Evolutionary conservation across 1,140 invertebrate genomes (phyloP), one percentile per base, ranked within the genome.

Genomic region (Diplogasteroides magnus): DNA sequence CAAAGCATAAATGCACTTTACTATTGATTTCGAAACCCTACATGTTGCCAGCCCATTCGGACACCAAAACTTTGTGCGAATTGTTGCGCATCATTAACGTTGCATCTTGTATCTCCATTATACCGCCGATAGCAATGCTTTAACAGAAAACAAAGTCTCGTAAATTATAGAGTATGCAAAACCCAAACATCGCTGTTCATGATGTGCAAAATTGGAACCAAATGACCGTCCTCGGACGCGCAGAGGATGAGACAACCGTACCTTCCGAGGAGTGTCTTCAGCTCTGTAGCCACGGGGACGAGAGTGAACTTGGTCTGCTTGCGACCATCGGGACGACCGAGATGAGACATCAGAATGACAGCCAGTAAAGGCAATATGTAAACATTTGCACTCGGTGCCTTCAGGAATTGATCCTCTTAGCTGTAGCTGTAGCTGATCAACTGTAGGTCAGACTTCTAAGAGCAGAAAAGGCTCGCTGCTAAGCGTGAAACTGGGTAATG

Each of bases 261-360:
- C 91, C 91, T 0, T 48, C 37, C 37, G 6, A 48, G 37, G 6
- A 48, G 37, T 48, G 6, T 48, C 37, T 19, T 48, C 37, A 48
- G 37, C 37, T 48, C 37, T 6, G 19, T 19, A 19, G 19, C 37
- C 37, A 97, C 93, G 19, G 95, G 94, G 78, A 90, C 89, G 71
- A 99, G 78, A 0, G 93, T 92, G 81, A 92, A 97, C 84, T 97
- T 96, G 3, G 88, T 82, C 77, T 93, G 91, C 67, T 86, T 88
- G 68, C 86, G 87, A 27, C 87, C 97, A 88, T 98, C 93, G 13
- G 97, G 97, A 68, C 97, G 87, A 31, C 96, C 97, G 77, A 98
- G 86, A 84, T 99, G 97, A 32, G 93, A 96, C 90, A 96, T 94
- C 26, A 98, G 85, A 26, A 99, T 89, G 56, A 98, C 89, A 13